phyloP scores from a whole-genome alignment of 2,113 vertebrate genomes.

The Prionailurus viverrinus region DNA sequence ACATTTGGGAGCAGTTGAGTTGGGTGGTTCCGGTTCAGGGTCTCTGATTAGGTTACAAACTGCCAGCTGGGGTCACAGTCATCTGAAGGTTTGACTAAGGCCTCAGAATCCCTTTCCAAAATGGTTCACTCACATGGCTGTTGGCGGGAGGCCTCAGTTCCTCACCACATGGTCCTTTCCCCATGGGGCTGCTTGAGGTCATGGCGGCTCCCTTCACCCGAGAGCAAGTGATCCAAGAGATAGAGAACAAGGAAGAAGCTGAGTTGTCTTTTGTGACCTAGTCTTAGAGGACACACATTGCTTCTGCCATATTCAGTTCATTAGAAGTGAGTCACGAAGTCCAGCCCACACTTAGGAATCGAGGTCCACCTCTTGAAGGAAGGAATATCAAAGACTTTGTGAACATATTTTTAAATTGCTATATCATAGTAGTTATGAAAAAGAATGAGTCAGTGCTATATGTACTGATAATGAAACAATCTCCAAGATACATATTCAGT shows the following conservation, averaged over 20 bases:
- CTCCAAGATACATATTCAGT: conserved; percentile 1
- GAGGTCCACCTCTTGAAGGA: background rate
- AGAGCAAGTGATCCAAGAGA: background rate
- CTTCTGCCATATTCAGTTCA: background rate
- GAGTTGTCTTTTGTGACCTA: background rate
- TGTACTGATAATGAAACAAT: background rate
- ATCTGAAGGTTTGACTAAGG: background rate
- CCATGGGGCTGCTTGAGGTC: background rate
- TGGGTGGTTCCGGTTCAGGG: background rate
- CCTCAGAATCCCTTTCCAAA: background rate
- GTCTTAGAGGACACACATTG: background rate
- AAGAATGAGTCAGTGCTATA: background rate
- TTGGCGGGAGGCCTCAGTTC: background rate
- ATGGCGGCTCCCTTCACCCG: background rate
- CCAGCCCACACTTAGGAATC: background rate
- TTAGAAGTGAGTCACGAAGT: background rate
- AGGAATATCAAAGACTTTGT: background rate
- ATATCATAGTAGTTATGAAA: background rate
- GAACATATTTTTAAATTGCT: conserved; percentile 17
- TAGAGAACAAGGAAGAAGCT: background rate
- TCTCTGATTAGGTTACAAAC: background rate
- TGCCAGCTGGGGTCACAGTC: background rate
- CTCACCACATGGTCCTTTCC: background rate
- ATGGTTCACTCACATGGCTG: background rate
- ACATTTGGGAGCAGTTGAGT: background rate